Evolutionary conservation across 2,113 vertebrate genomes (phyloP).

Genomic region (Takifugu flavidus): DNA sequence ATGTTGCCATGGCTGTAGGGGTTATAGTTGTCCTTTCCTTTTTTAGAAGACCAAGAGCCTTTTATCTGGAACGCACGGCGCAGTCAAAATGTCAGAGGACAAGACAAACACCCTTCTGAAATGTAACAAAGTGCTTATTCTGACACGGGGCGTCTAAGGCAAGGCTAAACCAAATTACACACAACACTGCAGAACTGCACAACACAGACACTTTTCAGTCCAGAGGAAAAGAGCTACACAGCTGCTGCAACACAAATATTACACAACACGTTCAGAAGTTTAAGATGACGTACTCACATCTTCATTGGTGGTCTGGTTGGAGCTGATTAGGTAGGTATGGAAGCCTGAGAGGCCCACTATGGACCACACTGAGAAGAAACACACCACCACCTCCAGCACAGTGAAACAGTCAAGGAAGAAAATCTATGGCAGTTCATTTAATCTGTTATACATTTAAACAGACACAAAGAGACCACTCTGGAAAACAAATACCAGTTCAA

Average conservation of each 20-base stretch:
- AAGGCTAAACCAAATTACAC: not conserved
- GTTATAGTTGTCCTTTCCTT: constrained; percentile 97
- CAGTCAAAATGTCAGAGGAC: constrained; percentile 1
- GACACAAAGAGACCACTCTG: not conserved
- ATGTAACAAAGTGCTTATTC: not conserved
- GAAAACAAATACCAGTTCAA: not conserved
- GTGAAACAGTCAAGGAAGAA: constrained; percentile 85
- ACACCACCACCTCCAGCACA: constrained; percentile 96
- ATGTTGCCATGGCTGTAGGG: constrained; percentile 97
- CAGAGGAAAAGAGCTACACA: not conserved
- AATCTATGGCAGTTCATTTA: not conserved
- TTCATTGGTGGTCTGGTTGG: constrained; percentile 99
- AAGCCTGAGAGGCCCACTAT: constrained; percentile 97
- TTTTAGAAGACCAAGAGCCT: constrained; percentile 98
- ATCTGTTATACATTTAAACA: not conserved
- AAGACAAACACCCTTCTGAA: constrained; percentile 5
- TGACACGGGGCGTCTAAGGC: not conserved
- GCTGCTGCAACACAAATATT: too few relatives aligned
- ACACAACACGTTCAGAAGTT: too few relatives aligned
- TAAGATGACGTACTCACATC: constrained; percentile 82
- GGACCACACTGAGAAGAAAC: constrained; percentile 98
- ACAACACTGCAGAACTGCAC: not conserved
- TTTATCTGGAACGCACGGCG: constrained; percentile 84
- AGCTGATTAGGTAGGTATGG: constrained; percentile 98
- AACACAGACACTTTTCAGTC: not conserved